Percentiles rank a stretch among this genome's conserved stretches.
Evolutionary conservation across 2,113 vertebrate genomes (phyloP).

Genomic region (Mus musculus): DNA sequence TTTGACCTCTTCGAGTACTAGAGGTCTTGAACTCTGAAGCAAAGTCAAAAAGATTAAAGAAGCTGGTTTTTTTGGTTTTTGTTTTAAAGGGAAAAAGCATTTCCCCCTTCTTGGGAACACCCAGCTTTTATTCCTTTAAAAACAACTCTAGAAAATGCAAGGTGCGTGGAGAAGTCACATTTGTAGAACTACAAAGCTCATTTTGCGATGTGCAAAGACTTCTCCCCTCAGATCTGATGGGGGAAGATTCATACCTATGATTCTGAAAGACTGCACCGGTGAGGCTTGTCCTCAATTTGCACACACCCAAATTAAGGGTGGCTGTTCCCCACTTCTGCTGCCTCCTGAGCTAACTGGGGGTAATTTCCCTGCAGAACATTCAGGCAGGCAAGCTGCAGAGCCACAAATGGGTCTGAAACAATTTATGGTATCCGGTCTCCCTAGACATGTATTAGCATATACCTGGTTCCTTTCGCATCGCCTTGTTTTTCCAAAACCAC

Average conservation of each 20-base stretch:
- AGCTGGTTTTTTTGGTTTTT: neutral
- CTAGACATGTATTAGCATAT: slow-evolving; percentile 89
- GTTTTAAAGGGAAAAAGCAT: neutral
- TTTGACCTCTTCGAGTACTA: slow-evolving; percentile 85
- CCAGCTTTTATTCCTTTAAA: neutral
- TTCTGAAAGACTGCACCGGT: neutral
- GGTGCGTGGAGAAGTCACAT: neutral
- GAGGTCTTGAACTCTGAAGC: slow-evolving; percentile 78
- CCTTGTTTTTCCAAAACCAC: slow-evolving; percentile 92
- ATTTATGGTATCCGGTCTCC: slow-evolving; percentile 89
- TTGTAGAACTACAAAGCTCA: neutral
- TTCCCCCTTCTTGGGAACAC: neutral
- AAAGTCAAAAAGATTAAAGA: slow-evolving; percentile 40
- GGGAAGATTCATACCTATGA: neutral
- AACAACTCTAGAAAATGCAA: accelerated
- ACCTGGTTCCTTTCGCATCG: slow-evolving; percentile 91
- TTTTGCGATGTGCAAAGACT: neutral
- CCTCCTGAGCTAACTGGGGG: slow-evolving; percentile 81
- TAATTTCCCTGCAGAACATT: slow-evolving; percentile 75
- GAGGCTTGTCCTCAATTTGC: neutral
- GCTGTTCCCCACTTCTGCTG: slow-evolving; percentile 37
- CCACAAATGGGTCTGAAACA: slow-evolving; percentile 87
- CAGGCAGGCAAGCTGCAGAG: slow-evolving; percentile 83
- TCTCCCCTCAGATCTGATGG: neutral
- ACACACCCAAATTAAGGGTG: neutral